These are phyloP conservation scores for Stenolophus ochropezus DNA, from an alignment of 2,888 invertebrate genomes.

Conservation along the genomic window DNA sequence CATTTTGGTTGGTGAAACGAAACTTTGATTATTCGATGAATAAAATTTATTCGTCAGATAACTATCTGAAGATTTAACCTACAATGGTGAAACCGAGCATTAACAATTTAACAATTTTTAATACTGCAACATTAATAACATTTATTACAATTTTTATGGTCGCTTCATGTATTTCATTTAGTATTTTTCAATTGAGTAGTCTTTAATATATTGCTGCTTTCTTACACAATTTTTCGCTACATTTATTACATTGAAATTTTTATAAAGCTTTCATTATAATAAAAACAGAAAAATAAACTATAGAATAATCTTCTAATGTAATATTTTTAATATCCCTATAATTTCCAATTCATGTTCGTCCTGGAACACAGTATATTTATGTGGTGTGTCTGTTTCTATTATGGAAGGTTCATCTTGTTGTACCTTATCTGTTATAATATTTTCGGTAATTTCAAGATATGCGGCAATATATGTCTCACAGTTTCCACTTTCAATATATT, in stretches of 20 bases:
- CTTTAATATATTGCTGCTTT: neutral
- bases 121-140: too few relatives aligned
- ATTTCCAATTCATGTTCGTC: neutral
- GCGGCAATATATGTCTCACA: too few relatives aligned
- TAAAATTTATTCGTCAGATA: too few relatives aligned
- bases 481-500: too few relatives aligned
- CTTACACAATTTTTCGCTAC: neutral
- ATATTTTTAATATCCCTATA: neutral
- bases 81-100: too few relatives aligned
- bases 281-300: neutral
- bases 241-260: neutral
- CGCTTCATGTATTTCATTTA: slow-evolving; percentile 68
- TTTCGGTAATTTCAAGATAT: too few relatives aligned
- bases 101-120: too few relatives aligned
- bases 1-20: too few relatives aligned
- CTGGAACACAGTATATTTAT: too few relatives aligned
- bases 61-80: too few relatives aligned
- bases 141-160: slow-evolving; percentile 71
- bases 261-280: neutral
- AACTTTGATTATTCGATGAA: too few relatives aligned
- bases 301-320: neutral
- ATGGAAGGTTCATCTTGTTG: neutral
- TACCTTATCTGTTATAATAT: too few relatives aligned
- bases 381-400: neutral
- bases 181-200: neutral